These are phyloP conservation scores for Ladona fulva DNA, from an alignment of 1,140 invertebrate genomes.

Conservation along the genomic window DNA sequence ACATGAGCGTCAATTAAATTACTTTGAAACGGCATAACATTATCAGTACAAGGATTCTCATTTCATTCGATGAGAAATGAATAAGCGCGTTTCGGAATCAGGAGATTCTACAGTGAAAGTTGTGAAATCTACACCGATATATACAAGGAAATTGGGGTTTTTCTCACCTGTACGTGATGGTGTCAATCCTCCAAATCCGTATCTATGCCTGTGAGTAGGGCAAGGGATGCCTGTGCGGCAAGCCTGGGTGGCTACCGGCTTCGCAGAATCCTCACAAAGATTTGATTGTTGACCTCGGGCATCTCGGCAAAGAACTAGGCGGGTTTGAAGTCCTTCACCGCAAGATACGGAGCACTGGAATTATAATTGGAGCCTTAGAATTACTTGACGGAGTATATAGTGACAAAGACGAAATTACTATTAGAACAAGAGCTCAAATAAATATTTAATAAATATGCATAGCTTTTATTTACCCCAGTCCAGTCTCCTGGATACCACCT, in stretches of 20 bases:
- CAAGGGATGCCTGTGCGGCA: conserved; percentile 61
- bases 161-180: background rate
- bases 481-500: conserved; percentile 74
- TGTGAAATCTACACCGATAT: too few species aligned
- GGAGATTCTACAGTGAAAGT: too few species aligned
- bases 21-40: too few species aligned
- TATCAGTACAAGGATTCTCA: too few species aligned
- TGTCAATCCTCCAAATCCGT: background rate
- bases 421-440: too few species aligned
- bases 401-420: too few species aligned
- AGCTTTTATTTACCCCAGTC: conserved; percentile 63
- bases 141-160: too few species aligned
- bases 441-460: too few species aligned
- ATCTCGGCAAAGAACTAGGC: conserved; percentile 69
- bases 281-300: conserved; percentile 34
- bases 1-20: too few species aligned
- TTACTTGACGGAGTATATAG: too few species aligned
- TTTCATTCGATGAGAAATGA: too few species aligned
- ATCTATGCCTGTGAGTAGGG: conserved; percentile 24
- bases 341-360: conserved; percentile 77
- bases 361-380: conserved; percentile 20
- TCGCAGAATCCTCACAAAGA: conserved; percentile 42
- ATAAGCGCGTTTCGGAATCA: too few species aligned
- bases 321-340: conserved; percentile 69
- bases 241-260: conserved; percentile 49